phyloP scores from a whole-genome alignment of 2,113 vertebrate genomes.

The Cacatua alba region DNA sequence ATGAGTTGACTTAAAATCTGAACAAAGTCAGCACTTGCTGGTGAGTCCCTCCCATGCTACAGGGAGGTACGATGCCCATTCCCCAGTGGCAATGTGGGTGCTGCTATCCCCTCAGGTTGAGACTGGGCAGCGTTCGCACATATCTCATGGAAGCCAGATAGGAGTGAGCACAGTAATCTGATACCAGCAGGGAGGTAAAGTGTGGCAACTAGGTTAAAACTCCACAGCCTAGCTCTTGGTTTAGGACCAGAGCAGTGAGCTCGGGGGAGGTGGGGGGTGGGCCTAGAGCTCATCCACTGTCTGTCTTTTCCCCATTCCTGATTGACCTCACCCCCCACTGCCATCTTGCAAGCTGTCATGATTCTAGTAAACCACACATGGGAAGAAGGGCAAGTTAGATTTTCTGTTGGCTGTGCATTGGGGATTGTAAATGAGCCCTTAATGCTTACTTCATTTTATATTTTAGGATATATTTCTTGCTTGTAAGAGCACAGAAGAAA shows the following conservation, averaged over 20 bases:
- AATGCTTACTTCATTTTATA: slow-evolving; percentile 30
- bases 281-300: not conserved
- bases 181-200: not conserved
- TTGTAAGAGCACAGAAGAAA: not conserved
- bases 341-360: not conserved
- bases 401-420: not conserved
- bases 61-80: not conserved
- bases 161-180: not conserved
- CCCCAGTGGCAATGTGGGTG: not conserved
- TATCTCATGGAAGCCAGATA: not conserved
- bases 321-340: not conserved
- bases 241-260: not conserved
- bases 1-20: not conserved
- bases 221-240: not conserved
- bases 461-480: slow-evolving; percentile 5
- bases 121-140: not conserved
- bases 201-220: not conserved
- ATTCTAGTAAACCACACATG: not conserved
- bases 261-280: too few species aligned
- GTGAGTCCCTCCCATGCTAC: not conserved
- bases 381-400: not conserved
- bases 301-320: not conserved
- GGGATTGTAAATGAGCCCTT: slow-evolving; percentile 29
- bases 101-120: rapidly evolving
- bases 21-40: not conserved